Conservation (phyloP, 2,888 invertebrate genomes). For the Stenurella melanura region DNA sequence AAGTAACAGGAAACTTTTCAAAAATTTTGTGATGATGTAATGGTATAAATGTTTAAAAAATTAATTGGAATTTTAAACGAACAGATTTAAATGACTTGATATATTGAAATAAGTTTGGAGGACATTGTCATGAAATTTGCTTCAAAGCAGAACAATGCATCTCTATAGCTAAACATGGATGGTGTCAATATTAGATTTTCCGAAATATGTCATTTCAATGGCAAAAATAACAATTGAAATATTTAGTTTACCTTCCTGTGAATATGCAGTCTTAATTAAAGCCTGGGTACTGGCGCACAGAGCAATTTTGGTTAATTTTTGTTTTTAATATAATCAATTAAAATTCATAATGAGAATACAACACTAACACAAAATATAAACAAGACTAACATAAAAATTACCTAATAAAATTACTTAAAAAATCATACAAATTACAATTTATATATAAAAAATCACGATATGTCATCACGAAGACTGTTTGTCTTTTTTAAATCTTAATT, state of each 20-base stretch:
- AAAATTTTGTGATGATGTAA: no score
- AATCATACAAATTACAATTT: slow-evolving; percentile 22
- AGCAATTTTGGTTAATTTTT: background rate
- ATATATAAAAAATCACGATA: slow-evolving; percentile 40
- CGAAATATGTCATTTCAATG: background rate
- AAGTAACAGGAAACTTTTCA: no score
- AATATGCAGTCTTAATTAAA: background rate
- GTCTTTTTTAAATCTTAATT: slow-evolving; percentile 31
- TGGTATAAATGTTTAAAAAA: no score
- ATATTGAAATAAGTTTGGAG: no score
- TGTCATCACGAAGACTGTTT: slow-evolving; percentile 40
- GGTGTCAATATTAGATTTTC: background rate
- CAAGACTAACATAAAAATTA: slow-evolving; percentile 16
- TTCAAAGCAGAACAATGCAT: no score
- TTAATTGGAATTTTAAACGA: no score
- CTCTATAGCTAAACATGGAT: no score
- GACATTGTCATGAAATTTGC: no score
- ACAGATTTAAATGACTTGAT: no score
- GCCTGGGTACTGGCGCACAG: no score
- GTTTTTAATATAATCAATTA: background rate
- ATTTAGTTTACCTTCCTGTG: background rate
- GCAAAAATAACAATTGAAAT: background rate
- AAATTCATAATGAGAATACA: background rate
- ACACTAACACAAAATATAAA: slow-evolving; percentile 22
- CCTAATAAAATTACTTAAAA: slow-evolving; percentile 33